These are phyloP conservation scores for Polymixis flavicincta DNA, from an alignment of 2,888 invertebrate species.

Conservation along the genomic window DNA sequence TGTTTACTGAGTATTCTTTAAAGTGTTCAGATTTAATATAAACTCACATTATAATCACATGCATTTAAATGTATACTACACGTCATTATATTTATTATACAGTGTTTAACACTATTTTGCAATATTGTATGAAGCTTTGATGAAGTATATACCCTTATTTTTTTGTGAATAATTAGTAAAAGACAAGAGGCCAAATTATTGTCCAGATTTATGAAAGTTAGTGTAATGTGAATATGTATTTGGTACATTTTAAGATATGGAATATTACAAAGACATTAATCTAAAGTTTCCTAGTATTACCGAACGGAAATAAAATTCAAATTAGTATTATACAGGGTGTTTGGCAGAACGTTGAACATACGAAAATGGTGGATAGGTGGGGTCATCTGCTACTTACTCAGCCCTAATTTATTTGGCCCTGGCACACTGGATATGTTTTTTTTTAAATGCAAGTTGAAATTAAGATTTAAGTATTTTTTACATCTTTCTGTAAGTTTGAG, in stretches of 20 bases:
- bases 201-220: slow-evolving; percentile 78
- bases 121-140: slow-evolving; percentile 73
- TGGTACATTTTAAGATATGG: slow-evolving; percentile 60
- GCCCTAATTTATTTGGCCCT: no score
- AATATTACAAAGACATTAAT: slow-evolving; percentile 54
- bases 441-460: no score
- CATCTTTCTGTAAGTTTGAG: no score
- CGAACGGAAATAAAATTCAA: slow-evolving; percentile 22
- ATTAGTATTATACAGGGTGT: slow-evolving; percentile 21
- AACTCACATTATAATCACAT: slow-evolving; percentile 56
- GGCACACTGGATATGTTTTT: no score
- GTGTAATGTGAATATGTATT: slow-evolving; percentile 57
- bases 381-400: no score
- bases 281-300: slow-evolving; percentile 47
- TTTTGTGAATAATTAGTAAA: slow-evolving; percentile 77
- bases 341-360: no score
- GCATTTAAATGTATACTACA: slow-evolving; percentile 56
- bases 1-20: slow-evolving; percentile 62
- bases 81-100: slow-evolving; percentile 34
- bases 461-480: no score
- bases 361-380: no score
- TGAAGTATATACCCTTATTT: slow-evolving; percentile 76
- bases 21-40: slow-evolving; percentile 67
- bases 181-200: slow-evolving; percentile 90
- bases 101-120: slow-evolving; percentile 70